These are phyloP conservation scores for Hippopotamus amphibius DNA, from an alignment of 2,113 vertebrate species.

Conservation along the genomic window DNA sequence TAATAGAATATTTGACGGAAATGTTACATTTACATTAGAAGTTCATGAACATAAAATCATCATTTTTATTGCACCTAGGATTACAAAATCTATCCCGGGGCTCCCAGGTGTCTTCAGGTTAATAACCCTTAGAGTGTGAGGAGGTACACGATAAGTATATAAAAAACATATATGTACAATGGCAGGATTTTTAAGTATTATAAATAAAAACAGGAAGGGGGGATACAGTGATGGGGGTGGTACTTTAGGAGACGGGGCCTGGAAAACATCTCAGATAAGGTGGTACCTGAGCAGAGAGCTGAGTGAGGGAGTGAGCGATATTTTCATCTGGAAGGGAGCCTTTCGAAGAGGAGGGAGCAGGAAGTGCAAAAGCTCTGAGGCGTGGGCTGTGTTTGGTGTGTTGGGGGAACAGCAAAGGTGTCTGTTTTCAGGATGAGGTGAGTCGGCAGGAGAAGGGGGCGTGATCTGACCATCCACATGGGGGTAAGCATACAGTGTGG, in stretches of 20 bases:
- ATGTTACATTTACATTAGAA: background rate
- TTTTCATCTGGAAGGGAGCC: background rate
- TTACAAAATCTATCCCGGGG: background rate
- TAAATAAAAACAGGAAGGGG: background rate
- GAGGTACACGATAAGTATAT: background rate
- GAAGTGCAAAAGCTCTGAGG: background rate
- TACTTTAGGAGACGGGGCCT: no score
- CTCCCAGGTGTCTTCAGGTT: background rate
- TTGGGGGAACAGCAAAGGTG: background rate
- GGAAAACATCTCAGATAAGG: no score
- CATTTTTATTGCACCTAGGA: background rate
- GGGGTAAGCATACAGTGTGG: no score
- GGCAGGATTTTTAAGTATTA: background rate
- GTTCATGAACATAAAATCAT: background rate
- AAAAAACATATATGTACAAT: background rate
- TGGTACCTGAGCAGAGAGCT: background rate
- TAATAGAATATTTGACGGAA: background rate
- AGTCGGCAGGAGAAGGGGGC: background rate
- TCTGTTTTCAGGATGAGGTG: background rate
- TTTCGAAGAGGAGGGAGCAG: background rate
- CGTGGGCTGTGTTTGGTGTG: background rate
- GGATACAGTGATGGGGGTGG: background rate
- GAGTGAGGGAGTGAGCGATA: background rate
- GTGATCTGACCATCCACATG: background rate
- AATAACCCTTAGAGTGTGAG: background rate